Evolutionary conservation across 2,113 vertebrate genomes (phyloP).

Genomic region (Okapia johnstoni): DNA sequence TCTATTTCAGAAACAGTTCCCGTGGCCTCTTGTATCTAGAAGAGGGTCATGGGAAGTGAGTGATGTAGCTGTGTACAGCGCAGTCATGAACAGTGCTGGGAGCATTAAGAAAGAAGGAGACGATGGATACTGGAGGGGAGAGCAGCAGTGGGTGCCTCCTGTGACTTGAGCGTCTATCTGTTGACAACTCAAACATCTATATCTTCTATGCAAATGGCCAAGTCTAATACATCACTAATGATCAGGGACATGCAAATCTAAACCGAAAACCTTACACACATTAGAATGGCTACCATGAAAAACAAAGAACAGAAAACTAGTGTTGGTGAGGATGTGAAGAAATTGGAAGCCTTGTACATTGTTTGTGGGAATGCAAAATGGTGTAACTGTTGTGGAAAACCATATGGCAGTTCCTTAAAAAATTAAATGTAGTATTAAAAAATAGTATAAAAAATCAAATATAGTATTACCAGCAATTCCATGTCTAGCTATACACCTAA

Average conservation of each 20-base stretch:
- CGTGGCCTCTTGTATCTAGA: background rate
- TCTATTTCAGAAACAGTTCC: background rate
- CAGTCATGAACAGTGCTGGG: background rate
- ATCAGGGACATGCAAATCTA: background rate
- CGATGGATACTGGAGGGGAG: background rate
- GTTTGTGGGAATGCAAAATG: background rate
- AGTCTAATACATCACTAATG: background rate
- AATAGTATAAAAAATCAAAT: background rate
- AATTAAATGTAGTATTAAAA: background rate
- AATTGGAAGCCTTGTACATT: background rate
- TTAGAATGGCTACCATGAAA: background rate
- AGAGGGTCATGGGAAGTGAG: background rate
- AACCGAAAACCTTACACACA: background rate
- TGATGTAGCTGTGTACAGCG: background rate
- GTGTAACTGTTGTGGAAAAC: background rate
- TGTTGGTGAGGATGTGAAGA: background rate
- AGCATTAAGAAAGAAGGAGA: background rate
- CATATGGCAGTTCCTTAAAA: background rate
- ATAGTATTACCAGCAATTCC: background rate
- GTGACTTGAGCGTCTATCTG: background rate
- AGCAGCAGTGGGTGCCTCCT: background rate
- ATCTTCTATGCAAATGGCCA: background rate
- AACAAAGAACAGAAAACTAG: background rate
- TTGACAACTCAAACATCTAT: background rate
- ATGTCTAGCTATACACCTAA: background rate